phyloP scores from a whole-genome alignment of 2,888 invertebrate genomes.

The Andrena flavipes region DNA sequence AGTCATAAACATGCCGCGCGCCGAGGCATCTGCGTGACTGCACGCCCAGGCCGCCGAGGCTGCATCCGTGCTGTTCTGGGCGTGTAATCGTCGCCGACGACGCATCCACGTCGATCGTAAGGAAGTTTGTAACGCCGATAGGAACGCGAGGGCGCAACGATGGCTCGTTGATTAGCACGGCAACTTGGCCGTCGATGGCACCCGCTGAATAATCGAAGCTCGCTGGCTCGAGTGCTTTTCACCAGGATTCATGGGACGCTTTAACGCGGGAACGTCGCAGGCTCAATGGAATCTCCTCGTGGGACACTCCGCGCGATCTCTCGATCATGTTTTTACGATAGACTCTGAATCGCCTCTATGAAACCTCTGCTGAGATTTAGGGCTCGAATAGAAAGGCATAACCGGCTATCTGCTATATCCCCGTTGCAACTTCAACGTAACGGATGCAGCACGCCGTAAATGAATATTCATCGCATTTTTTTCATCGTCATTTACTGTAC shows the following conservation, averaged over 20 bases:
- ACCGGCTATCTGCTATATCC: not conserved
- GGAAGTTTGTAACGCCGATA: conserved; percentile 48
- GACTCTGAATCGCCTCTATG: not conserved
- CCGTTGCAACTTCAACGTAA: not conserved
- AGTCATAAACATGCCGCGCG: conserved; percentile 54
- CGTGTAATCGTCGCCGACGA: conserved; percentile 54
- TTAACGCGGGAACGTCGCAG: not conserved
- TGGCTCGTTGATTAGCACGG: conserved; percentile 47
- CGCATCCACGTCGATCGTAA: conserved; percentile 57
- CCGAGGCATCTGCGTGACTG: conserved; percentile 26
- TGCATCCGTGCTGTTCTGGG: conserved; percentile 38
- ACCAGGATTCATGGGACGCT: conserved; percentile 19
- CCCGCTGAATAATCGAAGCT: conserved; percentile 16
- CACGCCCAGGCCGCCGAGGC: conserved; percentile 27
- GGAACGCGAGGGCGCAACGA: conserved; percentile 36
- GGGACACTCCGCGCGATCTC: not conserved
- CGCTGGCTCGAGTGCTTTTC: not conserved
- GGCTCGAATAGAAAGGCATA: not conserved
- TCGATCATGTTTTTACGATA: conserved; percentile 19
- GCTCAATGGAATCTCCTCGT: conserved; percentile 1
- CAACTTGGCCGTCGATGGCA: conserved; percentile 29
- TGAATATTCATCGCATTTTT: conserved; percentile 24
- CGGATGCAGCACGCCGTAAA: not conserved
- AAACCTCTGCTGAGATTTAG: not conserved
- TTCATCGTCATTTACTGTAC: not conserved